Percentiles rank a stretch among this genome's conserved stretches.
Evolutionary conservation across 2,113 vertebrate species (phyloP).

Genomic region (Corynorhinus townsendii): DNA sequence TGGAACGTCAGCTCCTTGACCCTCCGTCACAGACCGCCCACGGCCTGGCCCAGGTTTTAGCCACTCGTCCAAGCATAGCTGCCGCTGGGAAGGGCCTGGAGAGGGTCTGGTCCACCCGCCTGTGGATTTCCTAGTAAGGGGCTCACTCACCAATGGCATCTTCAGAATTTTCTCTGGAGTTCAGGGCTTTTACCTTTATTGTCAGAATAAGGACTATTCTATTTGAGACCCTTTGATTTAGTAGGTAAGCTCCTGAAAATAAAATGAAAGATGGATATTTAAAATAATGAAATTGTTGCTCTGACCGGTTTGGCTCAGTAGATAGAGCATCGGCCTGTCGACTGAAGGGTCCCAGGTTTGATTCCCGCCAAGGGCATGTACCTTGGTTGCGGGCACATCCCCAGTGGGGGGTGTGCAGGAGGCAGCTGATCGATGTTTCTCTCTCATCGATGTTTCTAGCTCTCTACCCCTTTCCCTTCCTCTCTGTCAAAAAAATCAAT

Average conservation of each 20-base stretch:
- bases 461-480: no score
- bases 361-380: no score
- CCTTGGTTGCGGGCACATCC: no score
- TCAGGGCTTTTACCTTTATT: not conserved
- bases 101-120: rapidly evolving
- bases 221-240: not conserved
- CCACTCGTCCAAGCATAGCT: not conserved
- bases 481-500: no score
- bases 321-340: no score
- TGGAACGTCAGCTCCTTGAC: no score
- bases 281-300: not conserved
- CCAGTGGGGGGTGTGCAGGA: no score
- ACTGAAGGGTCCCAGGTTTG: no score
- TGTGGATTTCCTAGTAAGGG: not conserved
- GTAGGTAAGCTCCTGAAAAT: not conserved
- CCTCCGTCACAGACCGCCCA: not conserved
- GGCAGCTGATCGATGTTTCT: no score
- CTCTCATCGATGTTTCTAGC: no score
- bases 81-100: not conserved
- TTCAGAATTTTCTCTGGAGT: not conserved
- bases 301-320: no score
- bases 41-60: rapidly evolving
- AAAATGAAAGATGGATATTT: not conserved
- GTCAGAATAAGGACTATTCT: not conserved
- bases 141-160: not conserved